These are phyloP conservation scores for Aramus guarauna DNA, from an alignment of 2,113 vertebrate genomes.

Conservation along the genomic window DNA sequence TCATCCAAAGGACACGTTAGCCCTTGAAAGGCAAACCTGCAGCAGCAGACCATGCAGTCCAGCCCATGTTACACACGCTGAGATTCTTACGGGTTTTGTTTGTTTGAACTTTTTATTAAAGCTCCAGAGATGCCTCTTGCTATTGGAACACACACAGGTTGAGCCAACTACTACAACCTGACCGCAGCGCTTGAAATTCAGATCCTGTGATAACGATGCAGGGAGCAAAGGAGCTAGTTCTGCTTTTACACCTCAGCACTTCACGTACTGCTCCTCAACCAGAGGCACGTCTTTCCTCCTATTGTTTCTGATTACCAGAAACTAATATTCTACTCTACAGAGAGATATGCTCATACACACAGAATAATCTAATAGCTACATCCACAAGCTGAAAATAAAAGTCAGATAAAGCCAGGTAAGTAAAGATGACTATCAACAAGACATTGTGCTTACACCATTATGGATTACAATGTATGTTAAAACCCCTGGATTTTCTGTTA, in stretches of 20 bases:
- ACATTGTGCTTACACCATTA: not conserved
- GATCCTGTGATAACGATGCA: accelerated
- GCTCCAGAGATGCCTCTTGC: not conserved
- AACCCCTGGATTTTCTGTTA: not conserved
- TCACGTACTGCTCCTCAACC: not conserved
- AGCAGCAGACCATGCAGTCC: not conserved
- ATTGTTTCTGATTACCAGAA: not conserved
- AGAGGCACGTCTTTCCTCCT: not conserved
- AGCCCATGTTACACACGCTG: not conserved
- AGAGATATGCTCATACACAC: accelerated
- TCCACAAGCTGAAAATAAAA: not conserved
- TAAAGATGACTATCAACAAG: not conserved
- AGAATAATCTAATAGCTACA: not conserved
- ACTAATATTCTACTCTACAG: not conserved
- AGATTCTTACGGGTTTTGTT: not conserved
- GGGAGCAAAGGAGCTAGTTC: accelerated
- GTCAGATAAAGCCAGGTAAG: not conserved
- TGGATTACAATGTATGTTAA: not conserved
- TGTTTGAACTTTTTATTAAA: not conserved
- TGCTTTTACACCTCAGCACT: not conserved
- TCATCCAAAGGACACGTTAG: not conserved
- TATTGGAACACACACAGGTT: accelerated
- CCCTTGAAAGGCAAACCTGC: not conserved
- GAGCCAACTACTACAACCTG: not conserved
- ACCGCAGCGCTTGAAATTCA: not conserved